Base-by-base conservation (phyloP, 2,797 vertebrate species). In the Tenualosa ilisha region DNA sequence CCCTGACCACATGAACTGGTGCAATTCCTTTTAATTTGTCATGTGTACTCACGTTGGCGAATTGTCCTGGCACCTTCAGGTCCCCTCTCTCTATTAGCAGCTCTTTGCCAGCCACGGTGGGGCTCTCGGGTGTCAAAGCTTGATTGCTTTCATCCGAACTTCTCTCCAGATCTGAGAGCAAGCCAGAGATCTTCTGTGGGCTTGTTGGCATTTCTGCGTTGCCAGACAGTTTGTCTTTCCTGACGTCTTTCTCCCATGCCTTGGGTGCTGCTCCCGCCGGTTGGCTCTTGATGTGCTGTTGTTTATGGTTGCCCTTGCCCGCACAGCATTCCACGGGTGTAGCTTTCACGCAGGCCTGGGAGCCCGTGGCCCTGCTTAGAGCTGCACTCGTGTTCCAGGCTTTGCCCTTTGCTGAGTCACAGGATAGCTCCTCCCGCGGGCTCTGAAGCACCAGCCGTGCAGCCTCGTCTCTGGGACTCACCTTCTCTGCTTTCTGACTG, bases 1-100 rank as follows among this genome's bases (percentile, higher is more conserved):
- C 97, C 83, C 97, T 94, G 20, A 96, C 95, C 84, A 95, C 91
- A 17, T 95, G 96, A 65, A 95, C 92, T 2, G 93, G 92, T 3
- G 87, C 91, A 61, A 91, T 92, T n/a, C 87, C 86, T 89, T 92
- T 94, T 2, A 84, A 87, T 56, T 86, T 91, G 0, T 56, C 89
- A 46, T 87, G 86, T 15, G 81, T 54, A 37, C 87, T 53, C 9
- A 83, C 75, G 9, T 85, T 87, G 56, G 72, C 84, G 63, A 31
- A 86, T 4, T 86, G 88, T 84, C 83, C 90, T 72, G 56, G 65
- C 65, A 43, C 9, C 83, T 68, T 87, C 20, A 82, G 22, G 20
- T 88, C 72, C 37, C 86, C 88, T 82, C 31, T 89, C 43, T 84
- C 83, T 61, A 17, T 83, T 82, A 86, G 26, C 49, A 84, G 81